Conservation (phyloP, 2,888 invertebrate species). For the Cryptosula pallasiana region DNA sequence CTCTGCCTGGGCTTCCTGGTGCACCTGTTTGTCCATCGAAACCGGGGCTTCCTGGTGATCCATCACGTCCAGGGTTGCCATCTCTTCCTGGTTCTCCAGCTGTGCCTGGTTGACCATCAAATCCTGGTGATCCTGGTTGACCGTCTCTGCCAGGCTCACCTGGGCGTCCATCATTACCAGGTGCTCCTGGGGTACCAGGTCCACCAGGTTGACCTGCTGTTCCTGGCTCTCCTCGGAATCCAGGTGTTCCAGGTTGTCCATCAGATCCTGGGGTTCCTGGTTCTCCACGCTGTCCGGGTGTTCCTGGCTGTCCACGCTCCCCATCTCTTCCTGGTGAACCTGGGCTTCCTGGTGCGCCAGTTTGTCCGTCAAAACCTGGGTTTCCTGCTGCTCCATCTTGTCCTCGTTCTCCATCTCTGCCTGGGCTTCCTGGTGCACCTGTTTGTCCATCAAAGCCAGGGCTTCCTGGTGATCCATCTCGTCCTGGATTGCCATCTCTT, state of each 20-base stretch:
- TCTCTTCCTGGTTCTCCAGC: conserved; percentile 4
- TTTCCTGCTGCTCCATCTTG: neutral
- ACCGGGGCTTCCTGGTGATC: neutral
- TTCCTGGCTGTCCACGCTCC: neutral
- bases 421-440: conserved; percentile 10
- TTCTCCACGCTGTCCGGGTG: conserved; percentile 8
- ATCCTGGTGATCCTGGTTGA: neutral
- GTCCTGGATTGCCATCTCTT: neutral
- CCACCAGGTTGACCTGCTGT: conserved; percentile 16
- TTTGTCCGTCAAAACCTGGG: neutral
- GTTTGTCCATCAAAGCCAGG: conserved; percentile 20
- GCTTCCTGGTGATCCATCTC: conserved; percentile 16
- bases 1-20: neutral
- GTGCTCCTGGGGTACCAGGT: conserved; percentile 24
- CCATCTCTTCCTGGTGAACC: conserved; percentile 12
- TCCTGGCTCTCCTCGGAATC: conserved; percentile 5
- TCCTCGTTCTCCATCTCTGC: conserved; percentile 9
- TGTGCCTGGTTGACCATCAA: neutral
- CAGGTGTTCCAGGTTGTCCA: conserved; percentile 22
- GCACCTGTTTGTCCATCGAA: neutral
- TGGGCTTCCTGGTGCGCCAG: conserved; percentile 18
- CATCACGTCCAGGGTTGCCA: neutral
- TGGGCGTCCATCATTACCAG: neutral
- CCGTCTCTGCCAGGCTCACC: neutral
- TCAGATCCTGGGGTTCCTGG: conserved; percentile 13